Conservation (phyloP, 1,140 invertebrate species). For the Ceratosolen solmsi region DNA sequence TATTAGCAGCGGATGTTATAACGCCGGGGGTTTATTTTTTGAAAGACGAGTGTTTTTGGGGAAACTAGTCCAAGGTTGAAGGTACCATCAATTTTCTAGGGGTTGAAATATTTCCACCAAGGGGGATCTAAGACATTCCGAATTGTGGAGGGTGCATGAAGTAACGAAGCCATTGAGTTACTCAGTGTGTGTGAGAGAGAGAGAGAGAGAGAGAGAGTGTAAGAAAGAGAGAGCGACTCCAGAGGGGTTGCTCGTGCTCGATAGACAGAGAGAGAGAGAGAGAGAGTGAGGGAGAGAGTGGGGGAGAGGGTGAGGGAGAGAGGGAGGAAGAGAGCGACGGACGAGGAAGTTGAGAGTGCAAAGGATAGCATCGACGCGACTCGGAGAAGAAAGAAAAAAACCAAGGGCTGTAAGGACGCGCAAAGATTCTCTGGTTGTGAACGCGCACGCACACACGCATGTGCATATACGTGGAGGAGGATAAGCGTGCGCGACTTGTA, state of each 20-base stretch:
- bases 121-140: background rate
- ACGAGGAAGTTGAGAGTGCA: background rate
- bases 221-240: background rate
- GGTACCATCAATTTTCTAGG: constrained; percentile 20
- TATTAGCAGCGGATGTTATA: too few relatives aligned
- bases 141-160: background rate
- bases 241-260: constrained; percentile 5
- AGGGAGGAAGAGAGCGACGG: background rate
- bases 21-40: too few relatives aligned
- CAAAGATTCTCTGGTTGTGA: background rate
- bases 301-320: background rate
- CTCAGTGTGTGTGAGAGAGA: background rate
- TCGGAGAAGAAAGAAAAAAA: background rate
- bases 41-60: background rate
- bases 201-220: background rate
- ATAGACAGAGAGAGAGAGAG: background rate
- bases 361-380: background rate
- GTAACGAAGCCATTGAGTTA: background rate
- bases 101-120: background rate
- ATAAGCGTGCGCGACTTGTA: background rate
- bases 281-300: background rate
- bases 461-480: background rate
- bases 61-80: constrained; percentile 38
- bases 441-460: background rate
- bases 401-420: constrained; percentile 2